phyloP scores from a whole-genome alignment of 2,797 vertebrate genomes.

The Odontamblyopus rebecca region DNA sequence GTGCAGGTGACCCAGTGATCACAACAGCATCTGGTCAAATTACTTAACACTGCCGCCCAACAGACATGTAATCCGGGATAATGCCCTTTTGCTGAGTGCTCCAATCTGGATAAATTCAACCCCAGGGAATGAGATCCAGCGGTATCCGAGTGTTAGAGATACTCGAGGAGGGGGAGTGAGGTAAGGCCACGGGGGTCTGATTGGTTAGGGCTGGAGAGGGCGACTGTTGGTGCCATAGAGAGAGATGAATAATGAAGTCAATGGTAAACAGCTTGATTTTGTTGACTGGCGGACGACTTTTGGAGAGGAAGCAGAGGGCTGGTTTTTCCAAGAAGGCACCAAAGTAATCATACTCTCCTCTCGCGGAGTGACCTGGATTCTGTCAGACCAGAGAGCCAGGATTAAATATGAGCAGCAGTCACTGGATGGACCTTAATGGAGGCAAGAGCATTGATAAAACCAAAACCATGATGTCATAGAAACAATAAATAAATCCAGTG shows the following conservation, averaged over 20 bases:
- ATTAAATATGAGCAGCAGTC: conserved; percentile 41
- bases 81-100: conserved; percentile 82
- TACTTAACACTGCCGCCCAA: conserved; percentile 79
- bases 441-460: conserved; percentile 6
- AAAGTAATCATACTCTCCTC: conserved; percentile 58
- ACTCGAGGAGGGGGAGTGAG: conserved; percentile 41
- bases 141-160: conserved; percentile 48
- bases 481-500: not conserved
- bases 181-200: conserved; percentile 52
- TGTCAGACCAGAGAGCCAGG: conserved; percentile 41
- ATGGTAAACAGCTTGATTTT: conserved; percentile 75
- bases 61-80: conserved; percentile 83
- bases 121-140: conserved; percentile 73
- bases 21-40: conserved; percentile 83
- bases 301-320: conserved; percentile 58
- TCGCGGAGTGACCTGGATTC: conserved; percentile 63
- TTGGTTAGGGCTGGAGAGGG: conserved; percentile 69
- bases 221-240: conserved; percentile 56
- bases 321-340: conserved; percentile 66
- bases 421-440: conserved; percentile 22
- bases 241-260: conserved; percentile 66
- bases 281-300: conserved; percentile 55
- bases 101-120: conserved; percentile 82
- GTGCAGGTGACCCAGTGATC: conserved; percentile 76
- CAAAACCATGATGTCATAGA: not conserved